These are phyloP conservation scores for Otis tarda DNA, from an alignment of 2,113 vertebrate genomes.

Conservation along the genomic window DNA sequence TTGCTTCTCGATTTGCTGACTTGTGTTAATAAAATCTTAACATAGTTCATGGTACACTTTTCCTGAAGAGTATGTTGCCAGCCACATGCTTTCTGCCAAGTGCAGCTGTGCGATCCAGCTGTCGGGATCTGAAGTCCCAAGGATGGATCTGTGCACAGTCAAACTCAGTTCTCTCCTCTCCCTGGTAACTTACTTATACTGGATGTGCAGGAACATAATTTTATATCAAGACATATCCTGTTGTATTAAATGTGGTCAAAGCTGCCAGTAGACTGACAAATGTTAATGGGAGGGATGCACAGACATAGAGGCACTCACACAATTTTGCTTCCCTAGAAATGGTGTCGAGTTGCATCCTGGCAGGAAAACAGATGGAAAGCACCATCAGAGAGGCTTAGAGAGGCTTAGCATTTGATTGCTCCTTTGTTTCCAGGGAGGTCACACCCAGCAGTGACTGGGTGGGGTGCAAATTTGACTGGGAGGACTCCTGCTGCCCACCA, in stretches of 20 bases:
- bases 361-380: conserved; percentile 5
- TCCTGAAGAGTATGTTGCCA: background rate
- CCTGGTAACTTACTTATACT: background rate
- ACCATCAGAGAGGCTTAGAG: background rate
- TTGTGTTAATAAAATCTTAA: background rate
- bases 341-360: background rate
- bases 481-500: conserved; percentile 5
- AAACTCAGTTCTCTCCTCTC: background rate
- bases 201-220: background rate
- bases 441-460: background rate
- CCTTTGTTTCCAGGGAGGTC: conserved; percentile 16
- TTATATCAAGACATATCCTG: accelerated
- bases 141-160: background rate
- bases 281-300: background rate
- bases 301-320: background rate
- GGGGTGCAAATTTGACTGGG: background rate
- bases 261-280: background rate
- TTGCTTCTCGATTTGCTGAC: background rate
- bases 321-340: background rate
- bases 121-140: background rate
- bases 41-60: background rate
- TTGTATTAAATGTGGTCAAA: background rate
- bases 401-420: background rate
- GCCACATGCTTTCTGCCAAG: background rate
- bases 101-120: background rate